Evolutionary conservation across 2,888 invertebrate genomes (phyloP), one percentile per base, ranked within the genome.

Genomic region (Chesias legatella): DNA sequence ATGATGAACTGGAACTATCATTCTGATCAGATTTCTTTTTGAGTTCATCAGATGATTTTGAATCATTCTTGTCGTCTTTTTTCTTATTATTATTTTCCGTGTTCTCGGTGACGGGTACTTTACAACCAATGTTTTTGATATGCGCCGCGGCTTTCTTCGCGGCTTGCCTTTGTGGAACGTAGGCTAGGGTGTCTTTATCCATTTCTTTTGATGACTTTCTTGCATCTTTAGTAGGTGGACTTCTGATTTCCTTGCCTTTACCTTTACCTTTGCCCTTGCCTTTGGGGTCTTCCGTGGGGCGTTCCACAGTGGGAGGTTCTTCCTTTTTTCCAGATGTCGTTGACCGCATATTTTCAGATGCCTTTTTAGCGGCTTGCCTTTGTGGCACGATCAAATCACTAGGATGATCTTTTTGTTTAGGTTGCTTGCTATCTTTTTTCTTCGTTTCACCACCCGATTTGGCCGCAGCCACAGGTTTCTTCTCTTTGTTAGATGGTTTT

Each of bases 71-170:
- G 8, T 77, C 79, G n/a, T 38, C 43, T 34, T 86, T 75, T 47
- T 76, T 80, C 63, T 82, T 78, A 63, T 82, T 82, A 45, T 85
- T 80, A 22, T 55, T 58, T 6, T 86, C 88, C 31, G 60, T 55
- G 51, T 60, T 67, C 51, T 82, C 88, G 1, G 69, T 56, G 27
- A 69, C 60, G 20, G 90, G 89, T 58, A 90, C 48, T 51, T 88
- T 88, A 33, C 63, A 90, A 48, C 92, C 92, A 56, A 93, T 85
- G 5, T 94, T 94, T 71, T 96, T 95, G 37, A 96, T 94, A 66
- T 95, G 95, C 60, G 96, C 96, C 1, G 96, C 95, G 0, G 96
- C 96, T 73, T 96, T 96, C 72, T 96, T 96, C 7, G 96, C 96
- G 1, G 96, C 96, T 78, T 96, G 95, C 45, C 96, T 86, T 71